These are phyloP conservation scores for Scaptomyza hsui DNA, from an alignment of 1,140 invertebrate species.

Conservation along the genomic window DNA sequence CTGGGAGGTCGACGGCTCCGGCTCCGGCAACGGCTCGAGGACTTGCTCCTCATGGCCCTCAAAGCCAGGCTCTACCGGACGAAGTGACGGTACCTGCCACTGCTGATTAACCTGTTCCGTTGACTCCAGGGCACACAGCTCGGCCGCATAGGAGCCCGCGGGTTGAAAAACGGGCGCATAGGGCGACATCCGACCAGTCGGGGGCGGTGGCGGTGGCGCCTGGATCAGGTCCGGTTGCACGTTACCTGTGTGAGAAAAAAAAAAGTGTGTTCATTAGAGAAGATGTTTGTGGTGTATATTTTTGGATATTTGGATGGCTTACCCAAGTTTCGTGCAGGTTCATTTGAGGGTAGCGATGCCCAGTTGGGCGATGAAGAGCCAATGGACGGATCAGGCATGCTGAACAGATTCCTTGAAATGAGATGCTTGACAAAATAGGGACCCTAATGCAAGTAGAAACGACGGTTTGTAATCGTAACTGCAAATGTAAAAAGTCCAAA, in stretches of 20 bases:
- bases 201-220: too few relatives aligned
- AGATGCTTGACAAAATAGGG: neutral
- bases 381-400: conserved; percentile 40
- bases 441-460: neutral
- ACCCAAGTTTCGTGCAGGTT: neutral
- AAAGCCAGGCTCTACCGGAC: neutral
- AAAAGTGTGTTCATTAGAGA: neutral
- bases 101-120: conserved; percentile 13
- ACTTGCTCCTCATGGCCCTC: neutral
- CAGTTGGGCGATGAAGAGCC: conserved; percentile 53
- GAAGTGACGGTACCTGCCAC: neutral
- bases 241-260: neutral
- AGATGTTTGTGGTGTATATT: neutral
- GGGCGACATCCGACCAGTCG: conserved; percentile 43
- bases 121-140: conserved; percentile 36
- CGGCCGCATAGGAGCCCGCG: conserved; percentile 44
- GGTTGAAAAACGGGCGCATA: conserved; percentile 49
- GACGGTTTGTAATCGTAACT: neutral
- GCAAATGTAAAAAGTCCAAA: neutral
- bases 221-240: neutral
- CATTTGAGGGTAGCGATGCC: conserved; percentile 28
- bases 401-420: conserved; percentile 2
- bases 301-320: conserved; percentile 10
- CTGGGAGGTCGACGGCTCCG: neutral
- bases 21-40: neutral